A percentile compares a stretch with the other conserved stretches of the same genome.
Evolutionary conservation across 2,797 vertebrate species (phyloP).

Genomic region (Nyctalus aviator): DNA sequence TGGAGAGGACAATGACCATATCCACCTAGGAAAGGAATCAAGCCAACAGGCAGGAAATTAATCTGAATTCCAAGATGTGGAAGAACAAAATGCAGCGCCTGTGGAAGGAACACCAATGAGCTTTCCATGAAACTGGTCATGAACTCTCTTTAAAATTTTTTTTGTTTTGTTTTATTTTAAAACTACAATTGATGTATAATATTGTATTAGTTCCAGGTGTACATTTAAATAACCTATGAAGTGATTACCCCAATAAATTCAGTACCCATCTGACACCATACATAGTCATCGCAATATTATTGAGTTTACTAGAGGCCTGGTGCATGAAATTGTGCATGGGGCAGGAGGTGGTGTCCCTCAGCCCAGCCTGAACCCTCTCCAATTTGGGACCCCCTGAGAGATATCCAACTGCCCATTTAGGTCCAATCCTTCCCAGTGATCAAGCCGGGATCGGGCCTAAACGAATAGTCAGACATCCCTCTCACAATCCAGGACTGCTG

Average conservation of each 20-base stretch:
- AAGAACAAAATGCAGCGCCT: not conserved
- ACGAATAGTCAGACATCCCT: too few relatives aligned
- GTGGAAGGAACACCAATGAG: not conserved
- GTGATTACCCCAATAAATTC: not conserved
- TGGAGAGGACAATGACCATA: not conserved
- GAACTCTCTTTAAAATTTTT: not conserved
- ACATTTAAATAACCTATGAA: not conserved
- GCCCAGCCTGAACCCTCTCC: too few relatives aligned
- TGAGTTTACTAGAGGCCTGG: not conserved
- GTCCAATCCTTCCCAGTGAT: too few relatives aligned
- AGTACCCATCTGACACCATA: not conserved
- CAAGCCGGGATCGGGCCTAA: too few relatives aligned
- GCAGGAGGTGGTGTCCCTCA: too few relatives aligned
- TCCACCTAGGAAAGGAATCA: not conserved
- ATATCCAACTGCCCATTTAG: too few relatives aligned
- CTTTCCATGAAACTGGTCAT: not conserved
- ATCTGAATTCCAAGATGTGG: not conserved
- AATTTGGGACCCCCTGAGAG: too few relatives aligned
- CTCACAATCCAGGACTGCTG: too few relatives aligned
- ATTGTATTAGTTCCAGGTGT: not conserved
- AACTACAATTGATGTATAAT: not conserved
- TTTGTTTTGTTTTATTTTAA: not conserved
- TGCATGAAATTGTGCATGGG: too few relatives aligned
- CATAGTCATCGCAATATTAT: not conserved
- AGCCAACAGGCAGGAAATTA: not conserved